Base-by-base conservation (phyloP, 2,888 invertebrate species). In the Resseliella maxima region DNA sequence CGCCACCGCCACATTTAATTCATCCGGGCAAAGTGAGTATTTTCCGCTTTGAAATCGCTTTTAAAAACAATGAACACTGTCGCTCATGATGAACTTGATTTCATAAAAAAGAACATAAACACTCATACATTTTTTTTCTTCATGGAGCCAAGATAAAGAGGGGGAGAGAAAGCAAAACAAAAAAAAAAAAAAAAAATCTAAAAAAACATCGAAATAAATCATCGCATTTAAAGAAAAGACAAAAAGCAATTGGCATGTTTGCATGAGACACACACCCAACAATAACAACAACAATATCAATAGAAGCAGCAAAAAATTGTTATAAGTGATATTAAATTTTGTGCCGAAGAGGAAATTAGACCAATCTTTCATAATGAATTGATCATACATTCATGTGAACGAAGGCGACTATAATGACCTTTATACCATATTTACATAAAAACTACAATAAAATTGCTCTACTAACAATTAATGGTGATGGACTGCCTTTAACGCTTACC, bases 11-110 rank as follows among this genome's bases (percentile, higher is more conserved):
- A 89, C 96, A 96, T 91, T 94, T 96, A 89, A 93, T 96, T 90
- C 96, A 96, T 92, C 96, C 96, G 88, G 96, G 95, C 91, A 97
- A 97, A 93, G 94, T 94, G 91, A 92, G 86, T 85, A 72, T 72
- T 72, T 72, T 72, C 31, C 72, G 72, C 72, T 72, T 72, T 72
- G 72, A 72, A 72, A 72, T 72, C 72, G 72, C 72, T 72, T 72
- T 72, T 72, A 72, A 35, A 50, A 72, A 27, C 72, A 72, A 72
- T 72, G 72, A 35, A 72, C n/a, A n/a, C 72, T 8, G 46, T 72
- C 72, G 72, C 31, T 5, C 72, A 59, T 24, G 24, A 59, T 24
- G n/a, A 59, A 59, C 24, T 24, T 50, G 46, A 50, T 50, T 50
- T 50, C 46, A 50, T 50, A 41, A 12, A 50, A 2, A 50, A 50